These are phyloP conservation scores for Spialia ferax DNA, from an alignment of 2,888 invertebrate genomes.

Conservation along the genomic window DNA sequence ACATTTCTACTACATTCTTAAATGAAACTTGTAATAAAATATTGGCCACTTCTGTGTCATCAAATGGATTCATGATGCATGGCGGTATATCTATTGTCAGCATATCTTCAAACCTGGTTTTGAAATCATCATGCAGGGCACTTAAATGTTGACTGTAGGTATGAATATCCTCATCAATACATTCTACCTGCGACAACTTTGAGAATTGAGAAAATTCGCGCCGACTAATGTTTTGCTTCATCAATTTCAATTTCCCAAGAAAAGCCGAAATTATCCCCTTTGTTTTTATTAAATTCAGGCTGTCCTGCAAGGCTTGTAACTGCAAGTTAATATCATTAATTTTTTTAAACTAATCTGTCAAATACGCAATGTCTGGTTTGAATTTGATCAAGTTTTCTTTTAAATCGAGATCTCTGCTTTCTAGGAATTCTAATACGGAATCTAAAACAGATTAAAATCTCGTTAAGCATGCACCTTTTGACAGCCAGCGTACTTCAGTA, in stretches of 20 bases:
- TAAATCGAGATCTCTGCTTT: slow-evolving; percentile 39
- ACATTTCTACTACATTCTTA: too few relatives aligned
- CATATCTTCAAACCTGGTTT: slow-evolving; percentile 45
- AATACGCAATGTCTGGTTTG: slow-evolving; percentile 58
- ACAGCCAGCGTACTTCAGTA: slow-evolving; percentile 46
- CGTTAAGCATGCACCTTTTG: slow-evolving; percentile 43
- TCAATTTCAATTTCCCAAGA: slow-evolving; percentile 23
- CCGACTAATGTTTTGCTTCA: slow-evolving; percentile 53
- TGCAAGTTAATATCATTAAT: slow-evolving; percentile 41
- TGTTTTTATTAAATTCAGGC: slow-evolving; percentile 54
- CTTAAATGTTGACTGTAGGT: slow-evolving; percentile 40
- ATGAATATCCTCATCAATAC: slow-evolving; percentile 42
- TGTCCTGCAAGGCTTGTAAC: slow-evolving; percentile 51
- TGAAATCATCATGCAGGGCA: slow-evolving; percentile 46
- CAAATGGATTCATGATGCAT: slow-evolving; percentile 22
- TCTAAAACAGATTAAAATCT: slow-evolving; percentile 37
- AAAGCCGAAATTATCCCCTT: slow-evolving; percentile 40
- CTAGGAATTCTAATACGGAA: slow-evolving; percentile 2
- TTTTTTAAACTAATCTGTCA: slow-evolving; percentile 44
- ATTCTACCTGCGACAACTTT: slow-evolving; percentile 43
- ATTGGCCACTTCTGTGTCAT: slow-evolving; percentile 8
- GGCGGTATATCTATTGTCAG: slow-evolving; percentile 45
- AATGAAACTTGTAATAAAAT: too few relatives aligned
- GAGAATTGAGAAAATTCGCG: slow-evolving; percentile 52
- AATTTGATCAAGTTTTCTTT: slow-evolving; percentile 57